phyloP scores from a whole-genome alignment of 23 tunicate species.

The Trididemnum miniatum region DNA sequence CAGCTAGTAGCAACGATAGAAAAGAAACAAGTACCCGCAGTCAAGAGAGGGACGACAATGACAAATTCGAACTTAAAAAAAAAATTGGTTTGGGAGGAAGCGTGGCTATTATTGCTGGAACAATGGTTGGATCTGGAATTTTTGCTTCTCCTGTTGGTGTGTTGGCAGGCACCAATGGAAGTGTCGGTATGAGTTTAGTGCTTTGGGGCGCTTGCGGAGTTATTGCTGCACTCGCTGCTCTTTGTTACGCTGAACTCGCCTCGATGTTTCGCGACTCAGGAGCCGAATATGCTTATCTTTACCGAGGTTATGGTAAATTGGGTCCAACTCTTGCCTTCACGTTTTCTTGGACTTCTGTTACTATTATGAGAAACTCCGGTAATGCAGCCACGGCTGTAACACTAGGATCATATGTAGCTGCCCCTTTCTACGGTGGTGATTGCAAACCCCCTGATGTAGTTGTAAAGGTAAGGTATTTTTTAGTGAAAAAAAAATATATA shows the following conservation, averaged over 20 bases:
- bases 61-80: slow-evolving; percentile 37
- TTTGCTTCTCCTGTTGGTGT: slow-evolving; percentile 70
- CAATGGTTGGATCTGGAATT: too few relatives aligned
- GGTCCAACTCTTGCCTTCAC: slow-evolving; percentile 39
- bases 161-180: slow-evolving; percentile 38
- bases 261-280: slow-evolving; percentile 51
- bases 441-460: slow-evolving; percentile 51
- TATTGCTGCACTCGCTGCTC: slow-evolving; percentile 33
- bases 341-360: slow-evolving; percentile 57
- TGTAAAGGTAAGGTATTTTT: slow-evolving; percentile 13
- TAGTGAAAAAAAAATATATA: neutral
- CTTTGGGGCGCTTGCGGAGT: slow-evolving; percentile 67
- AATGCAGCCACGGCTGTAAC: slow-evolving; percentile 66
- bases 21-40: too few relatives aligned
- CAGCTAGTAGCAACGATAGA: too few relatives aligned
- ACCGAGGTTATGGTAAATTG: slow-evolving; percentile 31
- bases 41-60: too few relatives aligned
- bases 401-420: slow-evolving; percentile 45
- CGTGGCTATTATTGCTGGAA: slow-evolving; percentile 36
- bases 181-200: slow-evolving; percentile 56
- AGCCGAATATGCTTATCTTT: slow-evolving; percentile 60
- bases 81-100: slow-evolving; percentile 50
- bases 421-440: slow-evolving; percentile 54
- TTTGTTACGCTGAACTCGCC: slow-evolving; percentile 68
- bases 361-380: slow-evolving; percentile 38